These are phyloP conservation scores for Anaspis maculata DNA, from an alignment of 2,888 invertebrate genomes.

Conservation along the genomic window DNA sequence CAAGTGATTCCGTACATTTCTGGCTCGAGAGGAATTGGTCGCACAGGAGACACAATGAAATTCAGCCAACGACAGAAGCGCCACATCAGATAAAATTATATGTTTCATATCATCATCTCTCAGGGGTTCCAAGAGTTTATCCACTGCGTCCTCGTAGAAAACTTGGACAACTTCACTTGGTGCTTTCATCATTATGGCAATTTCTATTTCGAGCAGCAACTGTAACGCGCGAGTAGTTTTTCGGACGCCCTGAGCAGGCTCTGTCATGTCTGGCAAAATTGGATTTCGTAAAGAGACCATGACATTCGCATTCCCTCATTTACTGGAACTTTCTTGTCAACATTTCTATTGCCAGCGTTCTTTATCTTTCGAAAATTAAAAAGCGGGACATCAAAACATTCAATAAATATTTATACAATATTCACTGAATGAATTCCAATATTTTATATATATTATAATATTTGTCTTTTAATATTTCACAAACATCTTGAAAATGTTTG, in stretches of 20 bases:
- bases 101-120: not conserved
- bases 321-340: not conserved
- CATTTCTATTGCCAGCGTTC: not conserved
- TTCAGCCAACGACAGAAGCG: not conserved
- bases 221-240: not conserved
- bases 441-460: too few relatives aligned
- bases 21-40: not conserved
- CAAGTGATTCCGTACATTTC: constrained; percentile 1
- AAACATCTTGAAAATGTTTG: too few relatives aligned
- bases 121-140: not conserved
- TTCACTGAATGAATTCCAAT: too few relatives aligned
- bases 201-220: not conserved
- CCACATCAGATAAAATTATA: not conserved
- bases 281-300: not conserved
- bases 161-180: not conserved
- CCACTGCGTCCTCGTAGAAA: not conserved
- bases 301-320: not conserved
- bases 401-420: too few relatives aligned
- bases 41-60: not conserved
- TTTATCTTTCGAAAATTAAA: not conserved
- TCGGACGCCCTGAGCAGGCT: not conserved
- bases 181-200: not conserved
- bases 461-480: too few relatives aligned
- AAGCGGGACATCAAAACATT: too few relatives aligned
- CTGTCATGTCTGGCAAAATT: constrained; percentile 1